Evolutionary conservation across 2,888 invertebrate genomes (phyloP).

Genomic region (Calephelis perditalis): DNA sequence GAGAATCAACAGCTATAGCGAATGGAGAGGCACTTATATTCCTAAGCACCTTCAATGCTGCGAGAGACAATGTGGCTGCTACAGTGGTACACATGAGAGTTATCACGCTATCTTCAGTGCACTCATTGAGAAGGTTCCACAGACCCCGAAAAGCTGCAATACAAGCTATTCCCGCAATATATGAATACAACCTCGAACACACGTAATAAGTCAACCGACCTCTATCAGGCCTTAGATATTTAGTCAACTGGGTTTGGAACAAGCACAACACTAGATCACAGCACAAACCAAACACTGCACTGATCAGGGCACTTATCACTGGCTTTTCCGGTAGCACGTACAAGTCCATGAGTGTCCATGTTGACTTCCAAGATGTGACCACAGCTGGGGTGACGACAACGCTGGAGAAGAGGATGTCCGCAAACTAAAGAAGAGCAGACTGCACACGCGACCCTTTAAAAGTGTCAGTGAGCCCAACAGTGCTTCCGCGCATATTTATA

Average conservation of each 20-base stretch:
- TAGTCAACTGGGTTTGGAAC: slow-evolving; percentile 80
- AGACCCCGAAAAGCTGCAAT: slow-evolving; percentile 93
- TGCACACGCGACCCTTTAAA: slow-evolving; percentile 72
- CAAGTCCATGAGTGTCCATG: slow-evolving; percentile 87
- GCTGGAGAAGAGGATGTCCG: slow-evolving; percentile 86
- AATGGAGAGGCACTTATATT: slow-evolving; percentile 92
- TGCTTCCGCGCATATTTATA: slow-evolving; percentile 81
- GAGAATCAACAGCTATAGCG: slow-evolving; percentile 85
- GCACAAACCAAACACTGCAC: slow-evolving; percentile 83
- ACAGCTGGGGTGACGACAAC: slow-evolving; percentile 87
- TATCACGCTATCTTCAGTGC: slow-evolving; percentile 79
- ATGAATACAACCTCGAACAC: slow-evolving; percentile 85
- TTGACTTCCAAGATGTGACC: slow-evolving; percentile 91
- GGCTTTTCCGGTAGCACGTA: slow-evolving; percentile 82
- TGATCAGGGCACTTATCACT: slow-evolving; percentile 81
- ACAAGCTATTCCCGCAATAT: slow-evolving; percentile 86
- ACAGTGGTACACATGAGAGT: slow-evolving; percentile 81
- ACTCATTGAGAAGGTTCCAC: slow-evolving; percentile 87
- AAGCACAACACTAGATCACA: slow-evolving; percentile 85
- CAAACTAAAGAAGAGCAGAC: slow-evolving; percentile 78
- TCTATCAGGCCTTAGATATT: slow-evolving; percentile 80
- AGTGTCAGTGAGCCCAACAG: slow-evolving; percentile 81
- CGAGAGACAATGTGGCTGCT: slow-evolving; percentile 79
- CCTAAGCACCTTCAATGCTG: slow-evolving; percentile 58
- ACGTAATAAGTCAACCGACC: slow-evolving; percentile 83